These are phyloP conservation scores for Conops quadrifasciatus DNA, from an alignment of 2,888 invertebrate genomes.

Conservation along the genomic window DNA sequence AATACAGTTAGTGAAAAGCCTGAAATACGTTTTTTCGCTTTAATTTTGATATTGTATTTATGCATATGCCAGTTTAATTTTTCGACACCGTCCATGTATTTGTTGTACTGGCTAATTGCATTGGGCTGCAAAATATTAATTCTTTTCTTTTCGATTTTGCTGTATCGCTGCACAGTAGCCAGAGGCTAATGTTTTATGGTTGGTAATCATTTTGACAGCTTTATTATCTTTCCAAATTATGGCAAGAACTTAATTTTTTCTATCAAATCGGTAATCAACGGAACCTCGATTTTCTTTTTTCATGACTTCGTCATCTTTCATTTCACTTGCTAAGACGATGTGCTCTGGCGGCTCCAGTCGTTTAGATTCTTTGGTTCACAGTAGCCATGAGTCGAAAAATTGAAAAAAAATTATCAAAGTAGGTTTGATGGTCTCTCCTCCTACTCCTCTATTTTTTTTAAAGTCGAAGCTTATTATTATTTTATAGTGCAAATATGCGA, in stretches of 20 bases:
- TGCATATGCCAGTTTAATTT: constrained; percentile 25
- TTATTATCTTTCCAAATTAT: constrained; percentile 25
- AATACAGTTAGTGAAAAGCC: constrained; percentile 13
- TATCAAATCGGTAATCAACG: constrained; percentile 23
- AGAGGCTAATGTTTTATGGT: constrained; percentile 17
- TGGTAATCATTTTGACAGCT: constrained; percentile 27
- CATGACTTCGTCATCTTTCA: constrained; percentile 22
- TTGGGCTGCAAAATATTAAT: constrained; percentile 17
- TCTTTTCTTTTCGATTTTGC: constrained; percentile 21
- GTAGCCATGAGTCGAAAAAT: constrained; percentile 13
- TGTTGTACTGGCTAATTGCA: constrained; percentile 20
- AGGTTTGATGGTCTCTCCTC: constrained; percentile 19
- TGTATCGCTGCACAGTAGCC: constrained; percentile 30
- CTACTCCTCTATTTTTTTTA: not conserved
- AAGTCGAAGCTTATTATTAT: not conserved
- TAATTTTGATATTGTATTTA: constrained; percentile 24
- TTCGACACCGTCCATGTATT: constrained; percentile 20
- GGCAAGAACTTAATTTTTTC: constrained; percentile 19
- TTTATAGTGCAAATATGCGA: not conserved
- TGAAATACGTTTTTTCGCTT: constrained; percentile 17
- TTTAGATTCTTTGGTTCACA: constrained; percentile 10
- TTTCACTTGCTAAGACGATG: constrained; percentile 20
- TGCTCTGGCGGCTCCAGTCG: constrained; percentile 27
- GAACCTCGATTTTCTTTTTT: constrained; percentile 23
- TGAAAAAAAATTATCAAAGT: constrained; percentile 27